A percentile compares a stretch with the other conserved stretches of the same genome.
These are phyloP conservation scores for Philereme vetulata DNA, from an alignment of 2,888 invertebrate species.

Conservation along the genomic window DNA sequence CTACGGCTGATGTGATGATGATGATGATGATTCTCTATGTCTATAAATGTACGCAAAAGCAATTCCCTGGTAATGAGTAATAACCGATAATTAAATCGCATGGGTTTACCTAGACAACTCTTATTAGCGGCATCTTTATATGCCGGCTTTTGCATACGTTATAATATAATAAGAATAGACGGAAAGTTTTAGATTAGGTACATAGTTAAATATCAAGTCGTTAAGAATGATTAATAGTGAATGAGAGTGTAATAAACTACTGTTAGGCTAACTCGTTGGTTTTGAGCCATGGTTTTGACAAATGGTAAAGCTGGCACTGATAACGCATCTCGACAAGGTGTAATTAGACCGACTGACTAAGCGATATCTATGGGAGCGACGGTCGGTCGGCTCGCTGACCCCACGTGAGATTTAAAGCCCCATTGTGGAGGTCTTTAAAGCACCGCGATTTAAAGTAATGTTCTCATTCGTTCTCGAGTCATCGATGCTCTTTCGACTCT, in stretches of 20 bases:
- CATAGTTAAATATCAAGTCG: not conserved
- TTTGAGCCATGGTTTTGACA: slow-evolving; percentile 63
- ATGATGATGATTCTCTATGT: no score
- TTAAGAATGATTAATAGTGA: slow-evolving; percentile 25
- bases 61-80: slow-evolving; percentile 35
- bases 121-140: slow-evolving; percentile 41
- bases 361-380: slow-evolving; percentile 63
- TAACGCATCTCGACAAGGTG: slow-evolving; percentile 55
- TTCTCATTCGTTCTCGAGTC: slow-evolving; percentile 48
- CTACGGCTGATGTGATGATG: no score
- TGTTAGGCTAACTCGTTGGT: slow-evolving; percentile 29
- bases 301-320: slow-evolving; percentile 51
- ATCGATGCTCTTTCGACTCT: slow-evolving; percentile 50
- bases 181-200: not conserved
- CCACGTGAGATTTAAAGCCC: slow-evolving; percentile 55
- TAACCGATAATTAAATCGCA: slow-evolving; percentile 41
- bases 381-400: slow-evolving; percentile 42
- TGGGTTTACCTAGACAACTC: slow-evolving; percentile 31
- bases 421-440: slow-evolving; percentile 59
- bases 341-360: slow-evolving; percentile 69
- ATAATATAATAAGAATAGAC: not conserved
- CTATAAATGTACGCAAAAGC: slow-evolving; percentile 35
- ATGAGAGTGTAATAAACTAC: slow-evolving; percentile 42
- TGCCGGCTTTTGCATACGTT: slow-evolving; percentile 10
- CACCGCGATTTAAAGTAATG: slow-evolving; percentile 55